A percentile compares a stretch with the other conserved stretches of the same genome.
Conservation (phyloP, 2,888 invertebrate genomes). For the Theristus sp. region DNA sequence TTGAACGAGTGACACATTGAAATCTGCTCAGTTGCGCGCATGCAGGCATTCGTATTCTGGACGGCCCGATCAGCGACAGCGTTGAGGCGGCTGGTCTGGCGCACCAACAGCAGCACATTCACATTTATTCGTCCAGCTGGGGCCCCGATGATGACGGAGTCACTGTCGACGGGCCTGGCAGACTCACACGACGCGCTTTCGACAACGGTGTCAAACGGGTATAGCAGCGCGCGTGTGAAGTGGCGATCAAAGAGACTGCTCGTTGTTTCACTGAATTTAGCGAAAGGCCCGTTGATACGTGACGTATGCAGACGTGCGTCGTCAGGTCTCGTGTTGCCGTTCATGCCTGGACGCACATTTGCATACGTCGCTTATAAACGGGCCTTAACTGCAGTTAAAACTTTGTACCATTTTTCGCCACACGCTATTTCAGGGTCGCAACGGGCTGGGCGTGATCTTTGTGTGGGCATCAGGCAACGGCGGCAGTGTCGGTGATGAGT, state of each 20-base stretch:
- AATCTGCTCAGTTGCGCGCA: no score
- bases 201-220: neutral
- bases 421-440: conserved; percentile 56
- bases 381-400: no score
- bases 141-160: conserved; percentile 91
- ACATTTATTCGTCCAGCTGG: conserved; percentile 92
- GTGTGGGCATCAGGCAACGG: conserved; percentile 43
- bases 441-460: conserved; percentile 82
- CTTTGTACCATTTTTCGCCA: no score
- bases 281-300: no score
- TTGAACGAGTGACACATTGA: no score
- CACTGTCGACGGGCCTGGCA: conserved; percentile 87
- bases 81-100: conserved; percentile 83
- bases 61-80: conserved; percentile 86
- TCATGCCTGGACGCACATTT: no score
- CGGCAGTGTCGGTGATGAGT: neutral
- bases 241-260: no score
- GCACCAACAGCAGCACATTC: conserved; percentile 78
- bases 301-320: no score
- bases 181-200: conserved; percentile 35
- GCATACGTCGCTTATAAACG: no score
- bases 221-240: no score
- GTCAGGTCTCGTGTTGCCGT: no score
- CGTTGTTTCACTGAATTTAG: no score
- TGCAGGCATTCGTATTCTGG: conserved; percentile 90